Evolutionary conservation across 2,113 vertebrate species (phyloP).

Genomic region (Pelobates fuscus): DNA sequence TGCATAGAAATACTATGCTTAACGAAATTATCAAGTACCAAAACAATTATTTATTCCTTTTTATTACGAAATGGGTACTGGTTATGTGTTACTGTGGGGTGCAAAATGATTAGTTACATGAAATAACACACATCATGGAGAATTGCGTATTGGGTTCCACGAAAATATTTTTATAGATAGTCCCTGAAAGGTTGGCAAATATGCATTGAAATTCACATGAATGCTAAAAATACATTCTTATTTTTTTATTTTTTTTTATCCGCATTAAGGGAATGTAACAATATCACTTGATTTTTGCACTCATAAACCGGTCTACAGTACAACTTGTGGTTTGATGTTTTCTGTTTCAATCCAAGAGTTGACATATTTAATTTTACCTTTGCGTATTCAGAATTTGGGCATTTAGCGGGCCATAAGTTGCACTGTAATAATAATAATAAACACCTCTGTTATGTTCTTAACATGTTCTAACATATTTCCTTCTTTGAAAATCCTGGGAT

Average conservation of each 20-base stretch:
- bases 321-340: conserved; percentile 30
- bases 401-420: conserved; percentile 16
- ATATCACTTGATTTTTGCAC: conserved; percentile 20
- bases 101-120: too few species aligned
- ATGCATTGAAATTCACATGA: conserved; percentile 59
- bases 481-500: background rate
- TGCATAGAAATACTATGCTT: too few species aligned
- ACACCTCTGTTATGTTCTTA: conserved; percentile 5
- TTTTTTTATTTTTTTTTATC: background rate
- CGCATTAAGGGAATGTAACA: conserved; percentile 28
- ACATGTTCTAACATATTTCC: too few species aligned
- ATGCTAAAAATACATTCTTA: conserved; percentile 54
- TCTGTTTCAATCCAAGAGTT: background rate
- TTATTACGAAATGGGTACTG: too few species aligned
- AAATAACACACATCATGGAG: too few species aligned
- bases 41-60: too few species aligned
- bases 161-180: background rate
- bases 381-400: background rate
- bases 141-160: too few species aligned
- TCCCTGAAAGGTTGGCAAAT: conserved; percentile 61
- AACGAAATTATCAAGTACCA: too few species aligned
- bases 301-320: conserved; percentile 34
- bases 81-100: too few species aligned
- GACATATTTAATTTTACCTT: background rate
- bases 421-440: conserved; percentile 17